A percentile compares a stretch with the other conserved stretches of the same genome.
Evolutionary conservation across 2,888 invertebrate genomes (phyloP).

Genomic region (Drosophila birchii): DNA sequence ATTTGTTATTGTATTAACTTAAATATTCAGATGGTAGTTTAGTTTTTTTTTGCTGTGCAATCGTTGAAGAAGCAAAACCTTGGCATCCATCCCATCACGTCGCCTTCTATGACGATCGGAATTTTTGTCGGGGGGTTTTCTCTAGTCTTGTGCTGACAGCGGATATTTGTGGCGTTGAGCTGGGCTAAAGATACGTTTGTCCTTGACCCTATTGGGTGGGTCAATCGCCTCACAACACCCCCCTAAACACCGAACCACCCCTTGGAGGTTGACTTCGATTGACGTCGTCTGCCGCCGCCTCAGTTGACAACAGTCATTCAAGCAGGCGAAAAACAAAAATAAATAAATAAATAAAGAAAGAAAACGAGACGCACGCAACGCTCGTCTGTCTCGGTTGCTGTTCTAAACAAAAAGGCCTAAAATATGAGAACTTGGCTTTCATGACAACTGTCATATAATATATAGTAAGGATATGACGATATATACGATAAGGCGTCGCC

Average conservation of each 20-base stretch:
- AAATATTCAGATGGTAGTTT: background rate
- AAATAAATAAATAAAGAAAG: slow-evolving; percentile 5
- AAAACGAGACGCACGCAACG: slow-evolving; percentile 22
- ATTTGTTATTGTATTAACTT: background rate
- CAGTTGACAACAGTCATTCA: slow-evolving; percentile 30
- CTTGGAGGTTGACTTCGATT: slow-evolving; percentile 27
- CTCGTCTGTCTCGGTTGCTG: background rate
- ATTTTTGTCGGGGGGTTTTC: slow-evolving; percentile 2
- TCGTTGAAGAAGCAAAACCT: slow-evolving; percentile 19
- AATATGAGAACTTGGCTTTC: too few relatives aligned
- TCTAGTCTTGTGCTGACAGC: slow-evolving; percentile 30
- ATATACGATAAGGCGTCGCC: too few relatives aligned
- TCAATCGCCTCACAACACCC: slow-evolving; percentile 6
- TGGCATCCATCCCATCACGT: slow-evolving; percentile 22
- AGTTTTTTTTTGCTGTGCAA: background rate
- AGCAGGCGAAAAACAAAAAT: slow-evolving; percentile 2
- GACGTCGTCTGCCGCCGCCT: slow-evolving; percentile 41
- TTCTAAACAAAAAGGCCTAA: too few relatives aligned
- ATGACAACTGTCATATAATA: too few relatives aligned
- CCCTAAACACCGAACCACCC: background rate
- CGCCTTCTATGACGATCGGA: background rate
- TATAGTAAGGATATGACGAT: too few relatives aligned
- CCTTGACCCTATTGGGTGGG: slow-evolving; percentile 57
- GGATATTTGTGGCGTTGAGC: slow-evolving; percentile 40
- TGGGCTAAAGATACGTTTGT: slow-evolving; percentile 41